phyloP scores from a whole-genome alignment of 2,888 invertebrate genomes.

The Volucella inanis region DNA sequence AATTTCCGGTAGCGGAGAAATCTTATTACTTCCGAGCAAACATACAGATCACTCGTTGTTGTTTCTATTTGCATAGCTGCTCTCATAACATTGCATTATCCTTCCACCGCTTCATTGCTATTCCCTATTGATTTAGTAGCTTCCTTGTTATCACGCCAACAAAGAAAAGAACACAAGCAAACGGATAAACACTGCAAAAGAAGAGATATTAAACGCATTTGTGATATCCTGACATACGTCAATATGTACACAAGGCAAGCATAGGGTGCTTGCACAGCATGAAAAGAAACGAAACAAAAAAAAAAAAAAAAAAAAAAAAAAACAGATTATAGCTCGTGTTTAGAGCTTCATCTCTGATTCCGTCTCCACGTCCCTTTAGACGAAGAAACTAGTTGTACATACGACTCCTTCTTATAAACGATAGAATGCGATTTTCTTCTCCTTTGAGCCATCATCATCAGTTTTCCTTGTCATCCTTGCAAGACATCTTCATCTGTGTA shows the following conservation, averaged over 20 bases:
- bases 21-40: conserved; percentile 7
- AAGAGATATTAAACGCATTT: conserved; percentile 50
- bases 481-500: conserved; percentile 47
- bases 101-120: too few relatives aligned
- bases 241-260: conserved; percentile 43
- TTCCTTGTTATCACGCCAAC: conserved; percentile 30
- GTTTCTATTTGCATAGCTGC: conserved; percentile 13
- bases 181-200: conserved; percentile 39
- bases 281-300: background rate
- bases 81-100: conserved; percentile 11
- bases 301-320: background rate
- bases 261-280: conserved; percentile 8
- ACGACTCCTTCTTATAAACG: background rate
- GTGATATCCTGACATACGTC: conserved; percentile 56
- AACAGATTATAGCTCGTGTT: conserved; percentile 1
- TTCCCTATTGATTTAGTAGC: conserved; percentile 45
- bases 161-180: background rate
- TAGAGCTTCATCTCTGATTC: too few relatives aligned
- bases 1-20: background rate
- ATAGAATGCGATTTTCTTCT: conserved; percentile 62
- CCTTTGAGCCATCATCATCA: conserved; percentile 42
- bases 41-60: conserved; percentile 5
- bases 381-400: too few relatives aligned
- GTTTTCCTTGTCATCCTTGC: conserved; percentile 33
- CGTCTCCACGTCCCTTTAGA: conserved; percentile 7